phyloP scores from a whole-genome alignment of 2,888 invertebrate genomes.

The Bimastos eiseni region DNA sequence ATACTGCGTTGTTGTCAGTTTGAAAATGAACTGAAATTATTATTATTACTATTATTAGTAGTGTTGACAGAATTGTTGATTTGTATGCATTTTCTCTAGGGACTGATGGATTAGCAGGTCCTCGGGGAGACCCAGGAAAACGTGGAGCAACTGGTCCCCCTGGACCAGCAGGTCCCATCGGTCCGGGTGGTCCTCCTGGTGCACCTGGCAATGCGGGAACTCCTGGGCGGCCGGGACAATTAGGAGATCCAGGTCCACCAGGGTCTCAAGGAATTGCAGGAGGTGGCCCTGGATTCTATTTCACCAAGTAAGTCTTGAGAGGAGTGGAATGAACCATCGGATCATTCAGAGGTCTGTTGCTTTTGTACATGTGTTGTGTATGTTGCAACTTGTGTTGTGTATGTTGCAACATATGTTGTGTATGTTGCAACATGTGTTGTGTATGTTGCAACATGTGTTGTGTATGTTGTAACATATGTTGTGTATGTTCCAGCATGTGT shows the following conservation, averaged over 20 bases:
- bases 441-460: neutral
- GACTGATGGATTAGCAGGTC: constrained; percentile 24
- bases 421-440: neutral
- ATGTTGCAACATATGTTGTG: no score
- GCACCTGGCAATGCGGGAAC: constrained; percentile 23
- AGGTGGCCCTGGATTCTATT: constrained; percentile 51
- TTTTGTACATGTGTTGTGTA: no score
- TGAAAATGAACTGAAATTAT: no score
- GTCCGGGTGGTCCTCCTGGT: constrained; percentile 22
- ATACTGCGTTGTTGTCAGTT: no score
- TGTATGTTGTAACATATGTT: no score
- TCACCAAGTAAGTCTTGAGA: constrained; percentile 51
- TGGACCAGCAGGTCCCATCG: constrained; percentile 36
- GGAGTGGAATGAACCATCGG: neutral
- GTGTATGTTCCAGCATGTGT: neutral
- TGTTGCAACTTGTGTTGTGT: no score
- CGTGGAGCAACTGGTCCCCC: constrained; percentile 45
- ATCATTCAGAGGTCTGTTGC: neutral
- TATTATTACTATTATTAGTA: no score
- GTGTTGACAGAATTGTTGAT: neutral
- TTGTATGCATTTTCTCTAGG: constrained; percentile 21
- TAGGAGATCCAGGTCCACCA: constrained; percentile 22
- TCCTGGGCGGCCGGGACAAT: neutral
- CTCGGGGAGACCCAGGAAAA: constrained; percentile 39
- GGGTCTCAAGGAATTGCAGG: constrained; percentile 29